Evolutionary conservation across 2,113 vertebrate genomes (phyloP).

Genomic region (Trichechus manatus): DNA sequence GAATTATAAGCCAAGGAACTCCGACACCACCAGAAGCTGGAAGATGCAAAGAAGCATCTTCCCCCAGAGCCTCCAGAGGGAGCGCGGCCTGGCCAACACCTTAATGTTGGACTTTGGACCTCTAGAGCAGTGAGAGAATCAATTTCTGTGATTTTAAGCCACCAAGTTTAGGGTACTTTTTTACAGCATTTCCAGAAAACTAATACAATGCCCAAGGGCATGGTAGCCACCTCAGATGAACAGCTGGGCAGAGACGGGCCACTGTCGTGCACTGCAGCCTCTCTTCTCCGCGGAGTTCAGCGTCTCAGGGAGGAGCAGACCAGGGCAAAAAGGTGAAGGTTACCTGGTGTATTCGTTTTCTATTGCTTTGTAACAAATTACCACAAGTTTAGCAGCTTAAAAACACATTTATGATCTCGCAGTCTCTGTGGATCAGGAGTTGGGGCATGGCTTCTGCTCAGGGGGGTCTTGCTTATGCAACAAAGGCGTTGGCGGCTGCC

Average conservation of each 20-base stretch:
- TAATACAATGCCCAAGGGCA: fast-evolving
- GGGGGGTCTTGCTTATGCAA: fast-evolving
- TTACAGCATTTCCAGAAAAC: neutral
- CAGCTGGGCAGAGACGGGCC: neutral
- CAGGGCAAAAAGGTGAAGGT: neutral
- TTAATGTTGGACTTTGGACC: neutral
- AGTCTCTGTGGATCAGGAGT: fast-evolving
- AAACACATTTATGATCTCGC: fast-evolving
- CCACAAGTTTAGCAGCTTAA: neutral
- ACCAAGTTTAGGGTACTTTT: neutral
- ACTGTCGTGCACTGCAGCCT: neutral
- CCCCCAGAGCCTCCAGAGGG: no score
- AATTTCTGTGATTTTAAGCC: neutral
- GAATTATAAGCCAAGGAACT: no score
- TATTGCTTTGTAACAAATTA: neutral
- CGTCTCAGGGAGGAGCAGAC: neutral
- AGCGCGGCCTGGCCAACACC: fast-evolving
- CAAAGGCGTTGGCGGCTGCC: fast-evolving
- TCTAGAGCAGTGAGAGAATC: neutral
- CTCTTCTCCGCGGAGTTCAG: neutral
- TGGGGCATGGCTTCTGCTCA: fast-evolving
- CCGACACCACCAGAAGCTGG: no score
- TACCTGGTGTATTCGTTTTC: no score
- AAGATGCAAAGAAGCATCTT: no score
- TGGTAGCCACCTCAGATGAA: neutral